Evolutionary conservation across 2,888 invertebrate species (phyloP), one percentile per base, ranked within the genome.

Genomic region (Yponomeuta plumbellus): DNA sequence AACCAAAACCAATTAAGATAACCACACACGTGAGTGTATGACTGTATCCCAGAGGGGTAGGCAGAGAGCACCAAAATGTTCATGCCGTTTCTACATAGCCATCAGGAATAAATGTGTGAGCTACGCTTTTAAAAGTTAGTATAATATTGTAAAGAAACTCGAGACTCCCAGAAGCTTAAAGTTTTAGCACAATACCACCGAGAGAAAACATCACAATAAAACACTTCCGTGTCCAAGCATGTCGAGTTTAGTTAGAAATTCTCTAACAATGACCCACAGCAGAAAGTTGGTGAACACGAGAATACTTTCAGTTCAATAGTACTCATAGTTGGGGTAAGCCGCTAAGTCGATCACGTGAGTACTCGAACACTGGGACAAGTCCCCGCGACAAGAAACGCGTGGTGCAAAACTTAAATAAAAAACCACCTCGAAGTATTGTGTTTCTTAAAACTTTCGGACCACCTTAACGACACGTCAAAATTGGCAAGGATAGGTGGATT

Each of bases 261-360:
- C 44, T 74, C 74, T 76, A 82, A 88, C 85, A 86, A 86, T 84
- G 75, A 78, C 71, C 74, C 71, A 34, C 11, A 40, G 20, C 22
- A 23, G 75, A 76, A 77, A 75, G 79, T 75, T 80, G 78, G 72
- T 75, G 72, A 83, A 85, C 76, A 84, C 79, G 73, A 71, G 80
- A 82, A 80, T 80, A 68, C 70, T 71, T 72, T 76, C 78, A 77
- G 81, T 86, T 80, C 79, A 85, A 85, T 80, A 83, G 80, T 78
- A 81, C 86, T 86, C 76, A 78, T 83, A 81, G 84, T 84, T 81
- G 75, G 78, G 79, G 80, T 83, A 80, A 85, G 85, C 83, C 84
- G 81, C 83, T 89, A 88, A 88, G 88, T 84, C 87, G 87, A 83
- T 86, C 84, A 80, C 74, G 81, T 73, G 85, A 82, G 86, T 85